Evolutionary conservation across 2,888 invertebrate genomes (phyloP).

Genomic region (Drosophila ezoana): DNA sequence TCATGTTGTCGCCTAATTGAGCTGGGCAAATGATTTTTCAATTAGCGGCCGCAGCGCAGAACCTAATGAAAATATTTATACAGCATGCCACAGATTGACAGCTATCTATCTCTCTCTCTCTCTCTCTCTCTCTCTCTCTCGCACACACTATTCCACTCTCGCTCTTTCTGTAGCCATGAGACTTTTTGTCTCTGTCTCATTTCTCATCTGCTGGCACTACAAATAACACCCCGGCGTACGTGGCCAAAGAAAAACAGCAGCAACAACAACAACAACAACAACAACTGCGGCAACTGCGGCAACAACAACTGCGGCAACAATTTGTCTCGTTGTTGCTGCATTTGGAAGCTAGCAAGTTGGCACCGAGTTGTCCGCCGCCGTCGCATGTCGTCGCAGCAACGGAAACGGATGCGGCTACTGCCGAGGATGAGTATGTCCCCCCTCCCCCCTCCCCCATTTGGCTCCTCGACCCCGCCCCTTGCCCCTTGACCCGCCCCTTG

Average conservation of each 20-base stretch:
- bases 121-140: not conserved
- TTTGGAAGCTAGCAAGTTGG: conserved; percentile 33
- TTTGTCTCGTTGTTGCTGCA: conserved; percentile 27
- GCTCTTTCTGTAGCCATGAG: not conserved
- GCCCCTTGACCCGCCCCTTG: too few relatives aligned
- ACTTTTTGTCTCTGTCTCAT: conserved; percentile 30
- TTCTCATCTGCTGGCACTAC: conserved; percentile 36
- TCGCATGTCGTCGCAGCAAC: conserved; percentile 10
- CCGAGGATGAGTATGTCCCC: conserved; percentile 11
- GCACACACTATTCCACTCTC: not conserved
- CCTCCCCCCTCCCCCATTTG: too few relatives aligned
- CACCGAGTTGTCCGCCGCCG: conserved; percentile 3
- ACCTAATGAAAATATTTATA: conserved; percentile 62
- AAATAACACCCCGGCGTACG: conserved; percentile 39
- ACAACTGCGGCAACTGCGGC: conserved; percentile 5
- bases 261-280: conserved; percentile 9
- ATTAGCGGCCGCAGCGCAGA: conserved; percentile 52
- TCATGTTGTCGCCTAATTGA: conserved; percentile 52
- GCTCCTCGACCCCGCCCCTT: not conserved
- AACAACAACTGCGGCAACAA: conserved; percentile 11
- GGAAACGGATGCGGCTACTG: conserved; percentile 33
- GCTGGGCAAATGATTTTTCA: conserved; percentile 67
- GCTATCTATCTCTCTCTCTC: not conserved
- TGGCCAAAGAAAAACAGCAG: conserved; percentile 21
- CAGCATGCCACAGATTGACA: conserved; percentile 16